A percentile compares a stretch with the other conserved stretches of the same genome.
phyloP scores from a whole-genome alignment of 2,888 invertebrate species.

The Parnassius apollo region DNA sequence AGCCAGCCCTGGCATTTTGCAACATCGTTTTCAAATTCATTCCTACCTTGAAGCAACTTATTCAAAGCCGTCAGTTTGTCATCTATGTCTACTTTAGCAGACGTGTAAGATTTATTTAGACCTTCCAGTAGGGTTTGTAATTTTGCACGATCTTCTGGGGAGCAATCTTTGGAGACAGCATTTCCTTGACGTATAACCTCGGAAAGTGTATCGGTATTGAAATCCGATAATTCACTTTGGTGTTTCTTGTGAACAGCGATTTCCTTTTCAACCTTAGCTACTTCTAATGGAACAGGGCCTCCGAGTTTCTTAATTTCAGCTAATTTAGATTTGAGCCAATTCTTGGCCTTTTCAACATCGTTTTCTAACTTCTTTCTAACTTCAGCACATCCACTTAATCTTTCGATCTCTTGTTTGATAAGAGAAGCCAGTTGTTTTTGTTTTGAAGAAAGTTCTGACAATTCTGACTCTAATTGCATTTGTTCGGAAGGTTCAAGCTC shows the following conservation, averaged over 20 bases:
- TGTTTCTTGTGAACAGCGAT: conserved; percentile 88
- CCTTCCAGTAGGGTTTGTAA: conserved; percentile 85
- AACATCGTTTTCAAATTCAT: conserved; percentile 90
- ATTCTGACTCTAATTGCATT: conserved; percentile 86
- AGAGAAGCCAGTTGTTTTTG: conserved; percentile 87
- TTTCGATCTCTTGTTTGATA: conserved; percentile 87
- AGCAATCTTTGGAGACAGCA: conserved; percentile 90
- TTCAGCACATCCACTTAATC: conserved; percentile 85
- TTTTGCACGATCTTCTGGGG: conserved; percentile 84
- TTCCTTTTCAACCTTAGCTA: conserved; percentile 91
- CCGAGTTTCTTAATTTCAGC: conserved; percentile 88
- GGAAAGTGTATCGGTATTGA: conserved; percentile 86
- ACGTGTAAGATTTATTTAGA: conserved; percentile 86
- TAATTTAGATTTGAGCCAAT: conserved; percentile 90
- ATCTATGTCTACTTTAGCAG: conserved; percentile 86
- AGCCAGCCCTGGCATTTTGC: conserved; percentile 93
- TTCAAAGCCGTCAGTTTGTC: conserved; percentile 86
- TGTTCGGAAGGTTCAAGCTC: conserved; percentile 93
- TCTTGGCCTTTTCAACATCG: conserved; percentile 88
- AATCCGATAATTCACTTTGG: conserved; percentile 88
- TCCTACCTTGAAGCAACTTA: conserved; percentile 88
- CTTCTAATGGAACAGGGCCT: conserved; percentile 89
- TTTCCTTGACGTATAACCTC: conserved; percentile 89
- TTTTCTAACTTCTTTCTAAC: conserved; percentile 88
- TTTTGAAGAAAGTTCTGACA: conserved; percentile 86